phyloP scores from a whole-genome alignment of 2,113 vertebrate species.

The Istiophorus platypterus region DNA sequence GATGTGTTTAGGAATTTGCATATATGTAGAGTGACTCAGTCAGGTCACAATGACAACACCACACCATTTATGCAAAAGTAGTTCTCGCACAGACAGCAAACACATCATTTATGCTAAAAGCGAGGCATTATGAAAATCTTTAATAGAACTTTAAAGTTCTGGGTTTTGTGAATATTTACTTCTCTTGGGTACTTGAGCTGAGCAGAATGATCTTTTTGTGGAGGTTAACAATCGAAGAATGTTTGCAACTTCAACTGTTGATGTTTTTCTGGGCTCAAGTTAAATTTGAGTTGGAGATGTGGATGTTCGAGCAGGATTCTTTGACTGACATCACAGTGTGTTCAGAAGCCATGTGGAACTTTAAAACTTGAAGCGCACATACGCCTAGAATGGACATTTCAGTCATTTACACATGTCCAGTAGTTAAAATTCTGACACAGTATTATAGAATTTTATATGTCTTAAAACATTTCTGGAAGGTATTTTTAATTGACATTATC shows the following conservation, averaged over 20 bases:
- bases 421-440: not conserved
- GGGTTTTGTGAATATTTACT: not conserved
- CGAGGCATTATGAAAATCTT: too few species aligned
- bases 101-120: not conserved
- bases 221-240: too few species aligned
- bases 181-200: not conserved
- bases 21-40: conserved; percentile 45
- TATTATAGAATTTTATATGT: not conserved
- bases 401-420: not conserved
- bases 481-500: not conserved
- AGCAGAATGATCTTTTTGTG: not conserved
- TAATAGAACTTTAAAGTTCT: not conserved
- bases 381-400: not conserved
- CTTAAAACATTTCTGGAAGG: not conserved
- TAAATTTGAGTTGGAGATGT: not conserved
- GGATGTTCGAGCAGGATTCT: not conserved
- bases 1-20: conserved; percentile 74
- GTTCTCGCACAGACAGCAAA: not conserved
- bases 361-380: not conserved
- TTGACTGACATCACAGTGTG: not conserved
- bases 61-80: not conserved
- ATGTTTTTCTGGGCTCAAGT: not conserved
- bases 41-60: conserved; percentile 36
- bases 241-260: not conserved
- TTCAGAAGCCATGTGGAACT: not conserved